Evolutionary conservation across 2,113 vertebrate species (phyloP).

Genomic region (Ursus arctos): DNA sequence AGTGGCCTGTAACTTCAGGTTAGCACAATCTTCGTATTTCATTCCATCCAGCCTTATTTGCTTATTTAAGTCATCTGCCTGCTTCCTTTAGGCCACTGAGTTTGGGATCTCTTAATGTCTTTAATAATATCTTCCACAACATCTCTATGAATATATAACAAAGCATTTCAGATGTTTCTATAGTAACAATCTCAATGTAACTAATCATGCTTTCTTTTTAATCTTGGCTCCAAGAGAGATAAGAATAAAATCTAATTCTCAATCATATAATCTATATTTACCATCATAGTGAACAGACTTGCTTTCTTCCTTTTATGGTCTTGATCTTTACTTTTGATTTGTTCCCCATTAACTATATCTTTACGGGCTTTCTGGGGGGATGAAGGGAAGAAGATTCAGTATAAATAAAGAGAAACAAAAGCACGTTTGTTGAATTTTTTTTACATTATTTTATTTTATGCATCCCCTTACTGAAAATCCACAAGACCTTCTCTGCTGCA

Average conservation of each 20-base stretch:
- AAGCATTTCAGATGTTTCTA: not conserved
- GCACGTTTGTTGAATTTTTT: not conserved
- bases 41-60: too few species aligned
- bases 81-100: not conserved
- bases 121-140: not conserved
- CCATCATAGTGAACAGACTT: not conserved
- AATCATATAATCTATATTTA: not conserved
- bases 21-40: not conserved
- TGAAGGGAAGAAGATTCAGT: not conserved
- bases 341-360: not conserved
- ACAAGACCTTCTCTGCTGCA: not conserved
- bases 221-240: not conserved
- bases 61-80: not conserved
- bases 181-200: not conserved
- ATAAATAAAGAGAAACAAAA: not conserved
- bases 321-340: not conserved
- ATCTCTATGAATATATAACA: conserved; percentile 3
- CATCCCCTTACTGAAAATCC: not conserved
- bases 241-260: not conserved
- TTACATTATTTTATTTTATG: not conserved
- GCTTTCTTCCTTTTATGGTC: not conserved
- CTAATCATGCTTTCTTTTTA: not conserved
- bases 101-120: not conserved
- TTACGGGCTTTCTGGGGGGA: not conserved
- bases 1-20: not conserved